Evolutionary conservation across 2,888 invertebrate genomes (phyloP).

Genomic region (Diarsia rubi): DNA sequence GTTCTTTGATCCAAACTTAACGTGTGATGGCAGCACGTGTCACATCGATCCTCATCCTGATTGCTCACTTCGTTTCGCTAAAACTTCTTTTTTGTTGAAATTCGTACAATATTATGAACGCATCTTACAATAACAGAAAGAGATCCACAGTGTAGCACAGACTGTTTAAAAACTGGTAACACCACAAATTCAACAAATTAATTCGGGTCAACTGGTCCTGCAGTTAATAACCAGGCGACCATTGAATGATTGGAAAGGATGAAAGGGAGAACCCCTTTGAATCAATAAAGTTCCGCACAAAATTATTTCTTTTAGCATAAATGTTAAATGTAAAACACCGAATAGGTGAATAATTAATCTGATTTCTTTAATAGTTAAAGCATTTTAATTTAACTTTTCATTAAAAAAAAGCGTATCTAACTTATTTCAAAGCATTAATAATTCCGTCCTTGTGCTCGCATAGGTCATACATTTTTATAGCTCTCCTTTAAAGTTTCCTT

Average conservation of each 20-base stretch:
- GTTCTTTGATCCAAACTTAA: neutral
- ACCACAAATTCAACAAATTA: neutral
- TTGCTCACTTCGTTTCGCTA: too few species aligned
- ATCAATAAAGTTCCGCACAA: neutral
- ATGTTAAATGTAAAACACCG: neutral
- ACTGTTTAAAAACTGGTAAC: neutral
- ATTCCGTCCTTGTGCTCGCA: constrained; percentile 41
- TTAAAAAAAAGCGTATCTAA: constrained; percentile 31
- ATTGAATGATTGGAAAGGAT: neutral
- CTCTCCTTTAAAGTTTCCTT: constrained; percentile 46
- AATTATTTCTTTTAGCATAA: neutral
- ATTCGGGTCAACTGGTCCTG: neutral
- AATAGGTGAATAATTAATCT: neutral
- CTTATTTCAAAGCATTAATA: constrained; percentile 35
- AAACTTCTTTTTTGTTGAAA: too few species aligned
- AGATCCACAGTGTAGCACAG: neutral
- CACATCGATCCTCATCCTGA: too few species aligned
- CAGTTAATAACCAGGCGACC: neutral
- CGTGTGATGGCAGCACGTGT: constrained; percentile 18
- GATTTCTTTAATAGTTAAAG: neutral
- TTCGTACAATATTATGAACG: too few species aligned
- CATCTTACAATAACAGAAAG: too few species aligned
- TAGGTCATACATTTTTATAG: constrained; percentile 50
- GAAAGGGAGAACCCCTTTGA: neutral
- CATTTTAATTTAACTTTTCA: constrained; percentile 4